phyloP scores from a whole-genome alignment of 2,113 vertebrate species.

The Catagonus wagneri region DNA sequence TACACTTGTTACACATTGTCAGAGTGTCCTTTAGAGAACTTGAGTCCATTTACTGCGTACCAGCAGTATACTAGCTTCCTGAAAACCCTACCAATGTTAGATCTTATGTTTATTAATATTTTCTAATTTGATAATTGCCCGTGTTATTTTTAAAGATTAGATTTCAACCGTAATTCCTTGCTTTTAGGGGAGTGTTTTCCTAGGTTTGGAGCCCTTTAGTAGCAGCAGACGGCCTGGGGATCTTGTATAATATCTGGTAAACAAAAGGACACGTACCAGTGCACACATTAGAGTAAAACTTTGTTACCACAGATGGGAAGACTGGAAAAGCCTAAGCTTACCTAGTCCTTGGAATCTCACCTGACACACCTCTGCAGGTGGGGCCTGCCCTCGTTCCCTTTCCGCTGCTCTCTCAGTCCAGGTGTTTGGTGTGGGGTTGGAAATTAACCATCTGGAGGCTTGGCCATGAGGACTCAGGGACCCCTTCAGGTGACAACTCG shows the following conservation, averaged over 20 bases:
- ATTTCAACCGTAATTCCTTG: constrained; percentile 40
- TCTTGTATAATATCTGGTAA: background rate
- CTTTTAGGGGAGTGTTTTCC: background rate
- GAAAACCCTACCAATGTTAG: background rate
- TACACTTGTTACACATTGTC: constrained; percentile 8
- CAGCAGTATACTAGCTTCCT: background rate
- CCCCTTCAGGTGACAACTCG: background rate
- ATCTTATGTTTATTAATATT: constrained; percentile 48
- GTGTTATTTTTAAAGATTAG: constrained; percentile 14
- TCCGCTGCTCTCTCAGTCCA: background rate
- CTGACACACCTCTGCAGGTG: background rate
- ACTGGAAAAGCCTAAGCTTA: background rate
- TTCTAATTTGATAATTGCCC: constrained; percentile 20
- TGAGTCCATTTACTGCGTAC: background rate
- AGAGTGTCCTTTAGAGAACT: background rate
- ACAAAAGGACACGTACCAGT: background rate
- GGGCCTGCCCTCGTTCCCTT: background rate
- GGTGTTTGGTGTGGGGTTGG: background rate
- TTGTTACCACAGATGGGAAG: background rate
- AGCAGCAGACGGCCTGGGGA: background rate
- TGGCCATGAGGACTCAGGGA: background rate
- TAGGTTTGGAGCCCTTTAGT: constrained; percentile 22
- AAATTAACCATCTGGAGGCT: background rate
- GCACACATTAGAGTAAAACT: background rate
- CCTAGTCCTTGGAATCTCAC: background rate